These are phyloP conservation scores for Pseudomugil tenellus DNA, from an alignment of 2,797 vertebrate species.

Conservation along the genomic window DNA sequence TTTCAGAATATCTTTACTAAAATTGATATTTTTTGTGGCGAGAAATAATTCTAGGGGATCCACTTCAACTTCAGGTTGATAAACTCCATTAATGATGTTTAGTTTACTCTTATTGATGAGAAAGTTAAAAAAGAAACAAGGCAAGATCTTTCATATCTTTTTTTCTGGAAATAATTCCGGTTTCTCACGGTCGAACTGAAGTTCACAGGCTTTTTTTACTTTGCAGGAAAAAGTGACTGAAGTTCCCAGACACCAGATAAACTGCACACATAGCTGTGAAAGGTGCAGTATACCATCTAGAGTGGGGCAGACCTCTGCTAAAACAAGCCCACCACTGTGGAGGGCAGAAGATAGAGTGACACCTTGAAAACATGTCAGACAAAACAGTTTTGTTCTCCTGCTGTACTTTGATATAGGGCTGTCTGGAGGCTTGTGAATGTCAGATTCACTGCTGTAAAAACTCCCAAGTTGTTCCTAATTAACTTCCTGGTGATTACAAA, in stretches of 20 bases:
- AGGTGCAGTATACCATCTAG: constrained; percentile 55
- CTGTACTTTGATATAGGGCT: constrained; percentile 66
- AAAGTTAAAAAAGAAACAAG: neutral
- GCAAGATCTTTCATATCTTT: constrained; percentile 41
- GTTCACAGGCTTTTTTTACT: constrained; percentile 39
- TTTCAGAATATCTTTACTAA: constrained; percentile 12
- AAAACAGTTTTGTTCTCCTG: constrained; percentile 78
- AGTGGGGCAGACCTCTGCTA: constrained; percentile 57
- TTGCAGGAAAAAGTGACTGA: constrained; percentile 16
- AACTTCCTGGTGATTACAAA: constrained; percentile 41
- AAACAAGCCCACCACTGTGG: constrained; percentile 79
- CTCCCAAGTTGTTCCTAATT: constrained; percentile 49
- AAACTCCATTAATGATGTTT: neutral
- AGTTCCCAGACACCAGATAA: constrained; percentile 62
- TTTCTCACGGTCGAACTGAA: constrained; percentile 30
- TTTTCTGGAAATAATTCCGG: constrained; percentile 31
- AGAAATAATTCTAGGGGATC: neutral
- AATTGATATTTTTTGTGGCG: constrained; percentile 3
- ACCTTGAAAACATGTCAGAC: constrained; percentile 67
- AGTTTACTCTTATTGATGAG: neutral
- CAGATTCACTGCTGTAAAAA: constrained; percentile 65
- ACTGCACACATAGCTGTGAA: constrained; percentile 48
- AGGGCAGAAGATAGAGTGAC: constrained; percentile 77
- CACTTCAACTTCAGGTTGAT: constrained; percentile 6
- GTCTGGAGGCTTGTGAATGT: constrained; percentile 62